Evolutionary conservation across 2,113 vertebrate species (phyloP).

Genomic region (Erpornis zantholeuca): DNA sequence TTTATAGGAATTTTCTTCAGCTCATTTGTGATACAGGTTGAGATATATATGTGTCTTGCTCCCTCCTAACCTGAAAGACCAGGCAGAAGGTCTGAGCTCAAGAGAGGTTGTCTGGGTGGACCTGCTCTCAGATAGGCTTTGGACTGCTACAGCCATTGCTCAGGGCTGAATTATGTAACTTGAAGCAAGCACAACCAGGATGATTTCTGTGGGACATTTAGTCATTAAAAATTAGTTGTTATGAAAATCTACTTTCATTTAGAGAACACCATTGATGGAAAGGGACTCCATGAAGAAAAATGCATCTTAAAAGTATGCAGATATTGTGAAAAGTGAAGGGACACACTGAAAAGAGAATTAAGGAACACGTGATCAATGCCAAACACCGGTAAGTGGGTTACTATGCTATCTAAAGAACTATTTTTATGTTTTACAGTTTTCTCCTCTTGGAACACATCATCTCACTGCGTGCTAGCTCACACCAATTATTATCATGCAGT

Average conservation of each 20-base stretch:
- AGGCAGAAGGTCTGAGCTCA: background rate
- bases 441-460: background rate
- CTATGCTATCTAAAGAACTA: background rate
- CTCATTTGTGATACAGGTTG: too few relatives aligned
- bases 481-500: background rate
- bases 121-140: rapidly evolving
- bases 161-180: background rate
- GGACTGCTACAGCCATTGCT: background rate
- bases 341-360: background rate
- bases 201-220: background rate
- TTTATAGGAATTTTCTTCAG: too few relatives aligned
- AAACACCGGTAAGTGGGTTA: background rate
- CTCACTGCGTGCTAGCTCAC: background rate
- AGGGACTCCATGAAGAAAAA: background rate
- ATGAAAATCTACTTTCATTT: background rate
- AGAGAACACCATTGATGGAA: background rate
- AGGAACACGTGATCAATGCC: background rate
- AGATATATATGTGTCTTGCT: too few relatives aligned
- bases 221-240: background rate
- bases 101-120: background rate
- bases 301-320: background rate
- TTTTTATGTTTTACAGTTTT: background rate
- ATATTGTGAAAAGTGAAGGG: background rate
- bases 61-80: background rate
- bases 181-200: background rate